Evolutionary conservation across 2,113 vertebrate species (phyloP).

Genomic region (Lamprologus speciosus): DNA sequence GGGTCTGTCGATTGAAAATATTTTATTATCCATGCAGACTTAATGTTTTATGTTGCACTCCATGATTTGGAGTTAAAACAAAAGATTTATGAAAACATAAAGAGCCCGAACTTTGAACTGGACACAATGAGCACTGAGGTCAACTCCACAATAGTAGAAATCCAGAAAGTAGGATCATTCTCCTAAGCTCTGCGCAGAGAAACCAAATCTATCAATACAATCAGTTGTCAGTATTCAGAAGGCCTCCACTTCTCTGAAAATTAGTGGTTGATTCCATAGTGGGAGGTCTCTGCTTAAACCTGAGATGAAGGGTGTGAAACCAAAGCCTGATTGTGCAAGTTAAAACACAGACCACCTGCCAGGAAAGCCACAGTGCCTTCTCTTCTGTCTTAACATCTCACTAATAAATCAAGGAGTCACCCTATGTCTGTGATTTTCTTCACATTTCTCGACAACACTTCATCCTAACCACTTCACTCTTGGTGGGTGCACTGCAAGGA

Average conservation of each 20-base stretch:
- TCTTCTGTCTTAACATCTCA: not conserved
- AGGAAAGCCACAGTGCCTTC: constrained; percentile 6
- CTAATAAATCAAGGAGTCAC: not conserved
- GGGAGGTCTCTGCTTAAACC: constrained; percentile 59
- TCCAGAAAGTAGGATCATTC: not conserved
- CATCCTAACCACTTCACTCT: not conserved
- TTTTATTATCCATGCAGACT: not conserved
- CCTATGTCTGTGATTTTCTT: not conserved
- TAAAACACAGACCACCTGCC: constrained; percentile 51
- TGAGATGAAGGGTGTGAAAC: constrained; percentile 64
- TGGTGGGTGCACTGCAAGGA: not conserved
- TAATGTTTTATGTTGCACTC: not conserved
- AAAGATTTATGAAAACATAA: not conserved
- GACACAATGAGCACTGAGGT: not conserved
- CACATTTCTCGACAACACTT: not conserved
- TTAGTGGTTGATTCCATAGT: constrained; percentile 45
- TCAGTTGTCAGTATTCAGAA: constrained; percentile 20
- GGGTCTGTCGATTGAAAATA: not conserved
- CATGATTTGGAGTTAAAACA: not conserved
- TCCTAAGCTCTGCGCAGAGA: constrained; percentile 22
- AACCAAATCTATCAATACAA: constrained; percentile 26
- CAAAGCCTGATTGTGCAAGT: constrained; percentile 49
- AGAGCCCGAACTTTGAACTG: not conserved
- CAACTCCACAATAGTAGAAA: not conserved
- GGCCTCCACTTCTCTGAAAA: constrained; percentile 30